Conservation (phyloP, 64 coral and sea anemone species). For the Porites australiensis region DNA sequence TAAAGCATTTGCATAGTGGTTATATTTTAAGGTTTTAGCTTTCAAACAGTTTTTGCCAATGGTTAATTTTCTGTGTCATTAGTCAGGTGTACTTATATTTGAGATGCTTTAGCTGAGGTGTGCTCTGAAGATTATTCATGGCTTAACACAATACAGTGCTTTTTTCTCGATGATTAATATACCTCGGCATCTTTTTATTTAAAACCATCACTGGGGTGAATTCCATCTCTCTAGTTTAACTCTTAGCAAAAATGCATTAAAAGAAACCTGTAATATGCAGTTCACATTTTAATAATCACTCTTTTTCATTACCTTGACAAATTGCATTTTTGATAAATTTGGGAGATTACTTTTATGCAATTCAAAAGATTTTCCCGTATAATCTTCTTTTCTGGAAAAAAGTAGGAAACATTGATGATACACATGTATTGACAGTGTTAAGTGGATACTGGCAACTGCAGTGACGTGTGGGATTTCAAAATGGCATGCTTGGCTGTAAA, state of each 20-base stretch:
- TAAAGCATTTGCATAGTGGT: too few relatives aligned
- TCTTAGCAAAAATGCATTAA: too few relatives aligned
- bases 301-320: too few relatives aligned
- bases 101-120: background rate
- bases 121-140: background rate
- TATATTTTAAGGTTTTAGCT: background rate
- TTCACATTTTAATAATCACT: background rate
- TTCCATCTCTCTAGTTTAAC: too few relatives aligned
- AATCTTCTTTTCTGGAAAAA: too few relatives aligned
- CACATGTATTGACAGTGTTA: background rate
- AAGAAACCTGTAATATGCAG: background rate
- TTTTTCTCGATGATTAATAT: too few relatives aligned
- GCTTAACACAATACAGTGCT: too few relatives aligned
- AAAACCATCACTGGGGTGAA: too few relatives aligned
- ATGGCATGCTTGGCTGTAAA: too few relatives aligned
- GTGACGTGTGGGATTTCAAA: background rate
- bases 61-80: background rate
- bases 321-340: background rate
- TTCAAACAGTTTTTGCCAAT: background rate
- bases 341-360: background rate
- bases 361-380: background rate
- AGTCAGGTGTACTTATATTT: background rate
- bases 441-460: background rate
- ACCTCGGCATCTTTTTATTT: too few relatives aligned
- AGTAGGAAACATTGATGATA: too few relatives aligned